Base-by-base conservation (phyloP, 2,888 invertebrate species). In the Tortrix viridana region DNA sequence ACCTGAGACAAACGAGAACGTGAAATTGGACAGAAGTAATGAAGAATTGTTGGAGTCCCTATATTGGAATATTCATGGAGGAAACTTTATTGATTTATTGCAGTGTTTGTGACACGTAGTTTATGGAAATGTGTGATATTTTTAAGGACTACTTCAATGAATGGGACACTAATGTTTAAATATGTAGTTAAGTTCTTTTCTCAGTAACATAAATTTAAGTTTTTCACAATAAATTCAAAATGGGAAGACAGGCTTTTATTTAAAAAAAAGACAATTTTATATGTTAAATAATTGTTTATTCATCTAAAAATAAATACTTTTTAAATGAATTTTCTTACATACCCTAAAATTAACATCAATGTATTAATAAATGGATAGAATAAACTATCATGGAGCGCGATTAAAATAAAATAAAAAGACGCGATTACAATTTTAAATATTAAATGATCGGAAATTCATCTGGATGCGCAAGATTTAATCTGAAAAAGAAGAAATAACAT, bases 41-140 rank as follows among this genome's bases (percentile, higher is more conserved):
- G 93, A 91, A 84, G 89, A 90, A 74, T 76, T 85, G 70, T 71
- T 87, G 83, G 95, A 94, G 81, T 90, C 89, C 73, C 87, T 95
- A 74, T 92, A 94, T 81, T 91, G 93, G 86, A 92, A 93, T 84
- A 94, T 93, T 72, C 95, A 95, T 76, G 95, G 95, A 74, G 94
- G 94, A 80, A 89, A 91, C 76, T 82, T 92, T 69, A 94, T 93
- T 85, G 94, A 94, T 78, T 90, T 93, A 84, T 76, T 84, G 72
- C 84, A 87, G 81, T 88, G 79, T 75, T 72, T 71, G 82, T 85
- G 81, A 85, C 77, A 77, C 74, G 73, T 67, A 75, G 67, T 69
- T 62, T 71, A 69, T 76, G 75, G 74, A 71, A 73, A 70, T 73
- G 73, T 82, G 83, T 83, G 77, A 80, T 80, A 75, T 71, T 75